A percentile compares a stretch with the other conserved stretches of the same genome.
Conservation (phyloP, 2,797 vertebrate genomes). For the Malurus splendens region DNA sequence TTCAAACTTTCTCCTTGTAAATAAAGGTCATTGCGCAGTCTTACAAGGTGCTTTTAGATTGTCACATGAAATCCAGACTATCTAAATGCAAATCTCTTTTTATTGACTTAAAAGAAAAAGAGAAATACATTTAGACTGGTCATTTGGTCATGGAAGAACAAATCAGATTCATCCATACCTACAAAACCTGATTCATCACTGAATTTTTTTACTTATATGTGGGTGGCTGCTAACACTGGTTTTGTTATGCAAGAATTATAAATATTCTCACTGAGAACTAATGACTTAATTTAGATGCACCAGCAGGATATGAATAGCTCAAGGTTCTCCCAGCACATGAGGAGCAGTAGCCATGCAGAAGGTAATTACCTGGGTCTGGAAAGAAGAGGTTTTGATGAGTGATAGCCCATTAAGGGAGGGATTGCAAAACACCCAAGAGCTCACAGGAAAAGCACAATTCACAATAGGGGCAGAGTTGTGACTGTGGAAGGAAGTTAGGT, state of each 20-base stretch:
- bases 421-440: not conserved
- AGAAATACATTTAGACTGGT: not conserved
- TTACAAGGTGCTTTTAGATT: not conserved
- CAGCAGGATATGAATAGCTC: not conserved
- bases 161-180: not conserved
- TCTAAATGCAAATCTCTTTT: not conserved
- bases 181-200: not conserved
- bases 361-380: not conserved
- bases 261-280: constrained; percentile 13
- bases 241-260: constrained; percentile 26
- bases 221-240: not conserved
- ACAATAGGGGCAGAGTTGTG: not conserved
- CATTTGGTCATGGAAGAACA: not conserved
- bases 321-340: not conserved
- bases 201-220: not conserved
- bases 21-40: not conserved
- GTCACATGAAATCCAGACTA: not conserved
- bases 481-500: not conserved
- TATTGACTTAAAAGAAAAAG: not conserved
- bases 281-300: constrained; percentile 4
- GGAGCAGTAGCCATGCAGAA: not conserved
- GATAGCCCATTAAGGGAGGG: not conserved
- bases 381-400: not conserved
- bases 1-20: not conserved
- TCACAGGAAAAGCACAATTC: not conserved